These are phyloP conservation scores for Prinia subflava DNA, from an alignment of 2,113 vertebrate genomes.

Conservation along the genomic window DNA sequence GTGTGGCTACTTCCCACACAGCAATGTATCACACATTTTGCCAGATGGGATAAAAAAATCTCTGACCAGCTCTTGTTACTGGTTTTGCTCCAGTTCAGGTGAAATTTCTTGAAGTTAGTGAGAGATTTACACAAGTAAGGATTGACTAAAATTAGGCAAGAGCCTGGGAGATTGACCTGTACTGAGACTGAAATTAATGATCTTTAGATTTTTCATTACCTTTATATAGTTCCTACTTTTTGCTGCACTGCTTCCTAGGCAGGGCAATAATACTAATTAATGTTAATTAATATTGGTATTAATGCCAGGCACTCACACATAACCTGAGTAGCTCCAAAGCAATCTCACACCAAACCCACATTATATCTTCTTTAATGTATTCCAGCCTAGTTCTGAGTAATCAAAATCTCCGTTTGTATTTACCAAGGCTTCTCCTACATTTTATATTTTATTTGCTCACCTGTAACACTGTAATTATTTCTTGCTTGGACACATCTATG, in stretches of 20 bases:
- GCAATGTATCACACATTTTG: background rate
- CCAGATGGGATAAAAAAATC: background rate
- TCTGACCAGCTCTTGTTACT: background rate
- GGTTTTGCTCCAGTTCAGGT: background rate
- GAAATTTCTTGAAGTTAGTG: background rate
- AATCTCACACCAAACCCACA: background rate
- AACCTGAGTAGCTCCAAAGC: background rate
- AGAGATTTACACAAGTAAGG: background rate
- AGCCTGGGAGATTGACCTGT: background rate
- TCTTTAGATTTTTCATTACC: background rate
- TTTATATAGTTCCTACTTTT: background rate
- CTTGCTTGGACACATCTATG: background rate
- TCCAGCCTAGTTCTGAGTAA: background rate
- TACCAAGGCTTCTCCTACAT: background rate
- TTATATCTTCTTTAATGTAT: background rate
- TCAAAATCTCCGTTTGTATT: background rate
- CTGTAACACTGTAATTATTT: background rate
- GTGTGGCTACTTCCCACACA: background rate
- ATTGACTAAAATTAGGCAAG: background rate
- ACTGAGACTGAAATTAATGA: background rate
- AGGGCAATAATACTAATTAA: background rate
- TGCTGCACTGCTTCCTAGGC: background rate
- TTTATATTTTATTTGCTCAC: background rate
- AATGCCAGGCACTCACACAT: background rate
- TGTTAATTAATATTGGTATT: too few relatives aligned